Evolutionary conservation across 2,888 invertebrate species (phyloP).

Genomic region (Aleiodes testaceus): DNA sequence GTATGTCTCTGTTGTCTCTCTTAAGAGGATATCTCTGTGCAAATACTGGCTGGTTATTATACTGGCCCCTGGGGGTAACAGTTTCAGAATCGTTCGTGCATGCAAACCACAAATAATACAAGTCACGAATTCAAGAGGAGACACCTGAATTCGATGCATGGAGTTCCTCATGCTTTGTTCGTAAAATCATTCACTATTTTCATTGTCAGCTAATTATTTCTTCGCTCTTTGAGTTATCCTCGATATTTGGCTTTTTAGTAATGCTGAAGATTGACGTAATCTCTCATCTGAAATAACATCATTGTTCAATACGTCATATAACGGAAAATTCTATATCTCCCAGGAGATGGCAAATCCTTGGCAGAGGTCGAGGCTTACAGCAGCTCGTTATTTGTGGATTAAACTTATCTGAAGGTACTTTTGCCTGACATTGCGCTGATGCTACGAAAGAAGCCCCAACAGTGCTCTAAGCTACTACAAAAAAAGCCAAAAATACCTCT

Average conservation of each 20-base stretch:
- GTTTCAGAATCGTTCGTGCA: slow-evolving; percentile 46
- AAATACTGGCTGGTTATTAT: slow-evolving; percentile 27
- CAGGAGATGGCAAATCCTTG: slow-evolving; percentile 48
- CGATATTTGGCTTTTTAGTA: no score
- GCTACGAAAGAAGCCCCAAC: slow-evolving; percentile 30
- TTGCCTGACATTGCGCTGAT: slow-evolving; percentile 45
- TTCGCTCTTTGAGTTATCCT: no score
- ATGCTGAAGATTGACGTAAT: not conserved
- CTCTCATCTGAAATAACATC: not conserved
- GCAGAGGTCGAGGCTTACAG: slow-evolving; percentile 49
- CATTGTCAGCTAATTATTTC: no score
- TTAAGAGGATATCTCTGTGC: slow-evolving; percentile 34
- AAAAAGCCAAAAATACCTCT: not conserved
- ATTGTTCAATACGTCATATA: not conserved
- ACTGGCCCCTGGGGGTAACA: slow-evolving; percentile 12
- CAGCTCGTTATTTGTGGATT: slow-evolving; percentile 57
- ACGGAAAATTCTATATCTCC: slow-evolving; percentile 17
- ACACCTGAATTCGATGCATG: slow-evolving; percentile 5
- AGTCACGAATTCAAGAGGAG: slow-evolving; percentile 19
- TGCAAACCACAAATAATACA: slow-evolving; percentile 42
- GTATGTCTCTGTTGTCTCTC: slow-evolving; percentile 38
- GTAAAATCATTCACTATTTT: not conserved
- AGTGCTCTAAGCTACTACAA: slow-evolving; percentile 25
- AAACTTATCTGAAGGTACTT: slow-evolving; percentile 54
- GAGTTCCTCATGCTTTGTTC: not conserved